A percentile compares a stretch with the other conserved stretches of the same genome.
Evolutionary conservation across 2,113 vertebrate genomes (phyloP).

Genomic region (Gallinago media): DNA sequence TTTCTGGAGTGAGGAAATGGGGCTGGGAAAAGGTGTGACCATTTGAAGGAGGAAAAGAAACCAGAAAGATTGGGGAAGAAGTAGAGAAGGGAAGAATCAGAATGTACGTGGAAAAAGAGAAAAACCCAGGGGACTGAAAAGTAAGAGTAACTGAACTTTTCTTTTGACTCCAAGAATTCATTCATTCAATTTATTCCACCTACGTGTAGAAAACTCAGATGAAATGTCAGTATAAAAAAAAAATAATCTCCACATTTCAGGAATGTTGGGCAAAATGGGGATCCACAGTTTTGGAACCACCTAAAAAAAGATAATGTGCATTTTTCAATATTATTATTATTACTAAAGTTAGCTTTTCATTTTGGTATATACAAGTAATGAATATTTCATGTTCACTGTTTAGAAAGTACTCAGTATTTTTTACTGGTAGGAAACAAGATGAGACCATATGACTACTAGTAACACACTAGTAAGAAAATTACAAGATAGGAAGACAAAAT

Average conservation of each 20-base stretch:
- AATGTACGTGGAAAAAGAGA: background rate
- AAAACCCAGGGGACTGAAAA: background rate
- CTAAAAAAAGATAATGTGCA: fast-evolving
- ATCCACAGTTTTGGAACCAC: background rate
- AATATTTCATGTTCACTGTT: background rate
- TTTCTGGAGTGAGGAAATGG: background rate
- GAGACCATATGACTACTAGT: background rate
- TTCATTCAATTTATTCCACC: background rate
- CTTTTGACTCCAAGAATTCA: background rate
- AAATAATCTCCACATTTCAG: background rate
- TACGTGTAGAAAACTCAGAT: background rate
- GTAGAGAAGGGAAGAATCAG: background rate
- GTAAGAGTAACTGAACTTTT: background rate
- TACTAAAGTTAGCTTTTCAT: background rate
- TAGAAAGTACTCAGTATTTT: background rate
- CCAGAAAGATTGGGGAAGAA: background rate
- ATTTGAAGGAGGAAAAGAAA: background rate
- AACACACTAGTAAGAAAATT: background rate
- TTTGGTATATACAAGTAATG: background rate
- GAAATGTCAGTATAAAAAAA: background rate
- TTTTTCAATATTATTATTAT: background rate
- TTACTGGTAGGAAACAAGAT: background rate
- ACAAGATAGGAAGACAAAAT: background rate
- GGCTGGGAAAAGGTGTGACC: background rate
- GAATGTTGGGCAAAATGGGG: background rate